Percentiles rank a stretch among this genome's conserved stretches.
Conservation (phyloP, 2,888 invertebrate species). For the Crocallis elinguaria region DNA sequence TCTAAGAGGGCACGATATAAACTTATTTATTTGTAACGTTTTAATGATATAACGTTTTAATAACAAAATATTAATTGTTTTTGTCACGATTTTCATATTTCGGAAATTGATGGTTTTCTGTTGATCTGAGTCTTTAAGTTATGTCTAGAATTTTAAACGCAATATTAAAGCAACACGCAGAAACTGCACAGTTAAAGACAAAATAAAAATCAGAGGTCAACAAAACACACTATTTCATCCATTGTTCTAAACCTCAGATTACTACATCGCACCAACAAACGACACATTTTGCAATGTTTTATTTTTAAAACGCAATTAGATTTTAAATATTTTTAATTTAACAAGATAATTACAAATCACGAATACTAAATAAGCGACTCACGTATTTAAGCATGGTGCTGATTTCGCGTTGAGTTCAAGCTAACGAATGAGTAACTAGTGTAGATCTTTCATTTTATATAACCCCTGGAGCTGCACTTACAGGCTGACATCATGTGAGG, state of each 20-base stretch:
- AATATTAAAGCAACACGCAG: neutral
- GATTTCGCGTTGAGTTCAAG: conserved; percentile 77
- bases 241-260: conserved; percentile 45
- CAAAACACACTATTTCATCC: conserved; percentile 41
- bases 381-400: conserved; percentile 83
- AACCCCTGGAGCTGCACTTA: conserved; percentile 71
- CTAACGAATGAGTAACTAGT: conserved; percentile 80
- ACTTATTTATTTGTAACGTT: too few relatives aligned
- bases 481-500: conserved; percentile 75
- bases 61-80: too few relatives aligned
- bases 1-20: too few relatives aligned
- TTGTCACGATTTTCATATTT: too few relatives aligned
- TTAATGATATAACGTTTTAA: too few relatives aligned
- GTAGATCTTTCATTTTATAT: conserved; percentile 77
- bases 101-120: too few relatives aligned
- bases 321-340: neutral
- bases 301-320: conserved; percentile 1
- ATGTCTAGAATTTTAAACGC: neutral
- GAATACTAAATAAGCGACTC: conserved; percentile 55
- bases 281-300: conserved; percentile 53
- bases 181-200: neutral
- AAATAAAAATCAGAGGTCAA: conserved; percentile 32
- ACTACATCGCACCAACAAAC: conserved; percentile 35
- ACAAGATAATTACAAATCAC: conserved; percentile 23
- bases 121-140: too few relatives aligned